These are phyloP conservation scores for Machaerirhynchus nigripectus DNA, from an alignment of 2,113 vertebrate genomes.

Conservation along the genomic window DNA sequence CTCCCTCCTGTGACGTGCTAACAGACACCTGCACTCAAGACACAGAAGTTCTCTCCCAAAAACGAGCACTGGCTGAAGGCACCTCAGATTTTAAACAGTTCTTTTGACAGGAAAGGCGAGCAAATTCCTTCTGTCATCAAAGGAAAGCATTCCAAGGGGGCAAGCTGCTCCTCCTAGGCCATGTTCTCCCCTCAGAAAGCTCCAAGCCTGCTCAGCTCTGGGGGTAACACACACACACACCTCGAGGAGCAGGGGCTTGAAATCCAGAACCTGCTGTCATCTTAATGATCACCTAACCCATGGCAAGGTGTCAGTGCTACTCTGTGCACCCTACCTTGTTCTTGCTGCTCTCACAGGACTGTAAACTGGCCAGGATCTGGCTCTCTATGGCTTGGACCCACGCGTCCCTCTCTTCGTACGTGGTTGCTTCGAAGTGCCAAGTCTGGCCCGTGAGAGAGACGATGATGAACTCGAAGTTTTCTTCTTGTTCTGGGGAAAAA, in stretches of 20 bases:
- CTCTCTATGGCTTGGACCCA: constrained; percentile 98
- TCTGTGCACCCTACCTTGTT: constrained; percentile 83
- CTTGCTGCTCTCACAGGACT: constrained; percentile 98
- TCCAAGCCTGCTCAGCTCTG: background rate
- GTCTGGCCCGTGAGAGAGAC: constrained; percentile 96
- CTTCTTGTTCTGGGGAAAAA: constrained; percentile 89
- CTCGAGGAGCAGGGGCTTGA: fast-evolving
- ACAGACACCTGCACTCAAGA: background rate
- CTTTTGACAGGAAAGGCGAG: background rate
- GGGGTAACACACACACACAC: fast-evolving
- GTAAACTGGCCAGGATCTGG: constrained; percentile 95
- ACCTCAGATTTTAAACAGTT: background rate
- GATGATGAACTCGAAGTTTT: constrained; percentile 97
- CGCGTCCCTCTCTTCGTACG: constrained; percentile 92
- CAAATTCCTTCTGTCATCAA: background rate
- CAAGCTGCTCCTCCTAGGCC: background rate
- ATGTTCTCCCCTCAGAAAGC: background rate
- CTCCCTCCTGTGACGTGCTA: background rate
- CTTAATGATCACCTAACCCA: background rate
- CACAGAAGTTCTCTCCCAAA: background rate
- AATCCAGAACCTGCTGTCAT: background rate
- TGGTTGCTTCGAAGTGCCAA: constrained; percentile 95
- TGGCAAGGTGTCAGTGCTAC: fast-evolving
- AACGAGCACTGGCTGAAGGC: background rate
- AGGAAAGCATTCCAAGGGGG: background rate